phyloP scores from a whole-genome alignment of 2,888 invertebrate species.

The Cosmorhoe ocellata region DNA sequence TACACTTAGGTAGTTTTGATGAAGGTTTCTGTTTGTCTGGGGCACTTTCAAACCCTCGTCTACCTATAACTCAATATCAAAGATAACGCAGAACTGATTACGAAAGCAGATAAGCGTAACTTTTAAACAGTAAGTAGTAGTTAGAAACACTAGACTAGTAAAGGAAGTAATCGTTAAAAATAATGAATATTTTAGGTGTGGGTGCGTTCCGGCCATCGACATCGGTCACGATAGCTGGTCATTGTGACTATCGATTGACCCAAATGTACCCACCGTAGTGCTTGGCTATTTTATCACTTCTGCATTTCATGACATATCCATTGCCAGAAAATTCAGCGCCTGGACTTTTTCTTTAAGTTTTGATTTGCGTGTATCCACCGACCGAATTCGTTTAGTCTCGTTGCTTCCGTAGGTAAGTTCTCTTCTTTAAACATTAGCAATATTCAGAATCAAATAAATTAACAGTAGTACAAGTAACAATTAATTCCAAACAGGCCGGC shows the following conservation, averaged over 20 bases:
- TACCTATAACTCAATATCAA: conserved; percentile 6
- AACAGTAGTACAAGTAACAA: too few relatives aligned
- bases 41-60: conserved; percentile 5
- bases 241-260: conserved; percentile 71
- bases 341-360: too few relatives aligned
- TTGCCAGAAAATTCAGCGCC: too few relatives aligned
- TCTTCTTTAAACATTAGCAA: too few relatives aligned
- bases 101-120: conserved; percentile 2
- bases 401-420: too few relatives aligned
- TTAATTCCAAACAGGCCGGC: too few relatives aligned
- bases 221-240: conserved; percentile 40
- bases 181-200: conserved; percentile 44
- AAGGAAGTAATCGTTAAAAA: neutral
- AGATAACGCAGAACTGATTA: neutral
- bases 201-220: conserved; percentile 48
- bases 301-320: neutral
- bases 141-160: too few relatives aligned
- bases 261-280: conserved; percentile 49
- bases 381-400: too few relatives aligned
- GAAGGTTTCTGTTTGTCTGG: conserved; percentile 1
- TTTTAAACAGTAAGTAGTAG: neutral
- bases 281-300: conserved; percentile 14
- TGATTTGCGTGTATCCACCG: too few relatives aligned
- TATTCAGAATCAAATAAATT: too few relatives aligned
- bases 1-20: conserved; percentile 9